Evolutionary conservation across 2,888 invertebrate species (phyloP).

Genomic region (Argyresthia albistria): DNA sequence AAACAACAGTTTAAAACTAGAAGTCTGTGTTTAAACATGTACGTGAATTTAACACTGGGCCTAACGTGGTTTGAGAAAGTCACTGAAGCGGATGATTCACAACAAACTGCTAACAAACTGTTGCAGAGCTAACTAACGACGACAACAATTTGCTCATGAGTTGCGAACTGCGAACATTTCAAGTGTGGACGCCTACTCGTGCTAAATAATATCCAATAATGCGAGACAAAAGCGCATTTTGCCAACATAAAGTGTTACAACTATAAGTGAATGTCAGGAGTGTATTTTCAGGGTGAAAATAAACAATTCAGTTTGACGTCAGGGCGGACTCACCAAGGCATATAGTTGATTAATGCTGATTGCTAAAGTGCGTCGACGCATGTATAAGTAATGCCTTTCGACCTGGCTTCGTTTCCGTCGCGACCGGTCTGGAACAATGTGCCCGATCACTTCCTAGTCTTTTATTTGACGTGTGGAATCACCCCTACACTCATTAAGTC

Average conservation of each 20-base stretch:
- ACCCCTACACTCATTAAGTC: slow-evolving; percentile 14
- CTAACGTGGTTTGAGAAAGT: too few relatives aligned
- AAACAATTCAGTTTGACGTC: slow-evolving; percentile 54
- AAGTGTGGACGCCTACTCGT: too few relatives aligned
- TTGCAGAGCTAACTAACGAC: too few relatives aligned
- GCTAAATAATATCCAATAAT: slow-evolving; percentile 1
- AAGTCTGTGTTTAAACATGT: too few relatives aligned
- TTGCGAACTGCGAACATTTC: too few relatives aligned
- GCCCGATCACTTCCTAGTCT: slow-evolving; percentile 56
- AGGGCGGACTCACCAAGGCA: slow-evolving; percentile 39
- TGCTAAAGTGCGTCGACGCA: slow-evolving; percentile 65
- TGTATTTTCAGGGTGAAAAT: slow-evolving; percentile 48
- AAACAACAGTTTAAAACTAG: too few relatives aligned
- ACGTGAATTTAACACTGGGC: too few relatives aligned
- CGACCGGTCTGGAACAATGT: slow-evolving; percentile 67
- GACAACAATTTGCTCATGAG: too few relatives aligned
- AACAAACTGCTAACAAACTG: too few relatives aligned
- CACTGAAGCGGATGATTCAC: too few relatives aligned
- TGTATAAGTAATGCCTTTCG: slow-evolving; percentile 60
- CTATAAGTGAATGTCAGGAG: slow-evolving; percentile 25
- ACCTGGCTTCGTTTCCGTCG: slow-evolving; percentile 48
- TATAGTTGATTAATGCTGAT: slow-evolving; percentile 69
- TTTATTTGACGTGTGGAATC: slow-evolving; percentile 35
- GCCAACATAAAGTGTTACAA: slow-evolving; percentile 1
- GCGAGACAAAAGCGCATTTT: slow-evolving; percentile 2